Conservation (phyloP, 2,888 invertebrate species). For the Drosophila nr. perissopoda region DNA sequence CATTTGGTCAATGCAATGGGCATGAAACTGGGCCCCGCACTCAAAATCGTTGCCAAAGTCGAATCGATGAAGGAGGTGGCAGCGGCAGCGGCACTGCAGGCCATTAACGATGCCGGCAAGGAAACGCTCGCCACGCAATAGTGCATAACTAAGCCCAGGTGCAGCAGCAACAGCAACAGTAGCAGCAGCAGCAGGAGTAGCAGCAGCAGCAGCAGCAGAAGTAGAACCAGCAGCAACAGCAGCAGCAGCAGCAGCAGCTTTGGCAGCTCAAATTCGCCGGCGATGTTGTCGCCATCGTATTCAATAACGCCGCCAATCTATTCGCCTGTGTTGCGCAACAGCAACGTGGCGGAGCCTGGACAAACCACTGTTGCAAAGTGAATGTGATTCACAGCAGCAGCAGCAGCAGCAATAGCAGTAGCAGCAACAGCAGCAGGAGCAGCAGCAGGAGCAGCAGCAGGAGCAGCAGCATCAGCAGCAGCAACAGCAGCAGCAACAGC, state of each 20-base stretch:
- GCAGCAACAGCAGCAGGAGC: accelerated
- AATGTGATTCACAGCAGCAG: constrained; percentile 36
- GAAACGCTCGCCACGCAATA: constrained; percentile 56
- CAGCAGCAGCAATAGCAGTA: neutral
- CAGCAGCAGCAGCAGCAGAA: neutral
- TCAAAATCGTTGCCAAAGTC: constrained; percentile 97
- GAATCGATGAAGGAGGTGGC: constrained; percentile 88
- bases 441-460: too few relatives aligned
- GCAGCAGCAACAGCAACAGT: neutral
- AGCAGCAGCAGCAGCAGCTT: constrained; percentile 1
- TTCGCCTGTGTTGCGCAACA: constrained; percentile 46
- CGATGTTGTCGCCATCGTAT: constrained; percentile 45
- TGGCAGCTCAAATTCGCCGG: constrained; percentile 3
- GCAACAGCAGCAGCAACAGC: neutral
- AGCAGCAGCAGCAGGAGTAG: neutral
- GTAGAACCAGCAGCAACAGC: neutral
- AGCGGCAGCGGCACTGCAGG: constrained; percentile 48
- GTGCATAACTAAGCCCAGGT: constrained; percentile 27
- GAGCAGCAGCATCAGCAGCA: neutral
- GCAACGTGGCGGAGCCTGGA: constrained; percentile 2
- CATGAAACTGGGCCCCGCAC: constrained; percentile 97
- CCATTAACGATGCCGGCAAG: constrained; percentile 40
- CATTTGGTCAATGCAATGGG: constrained; percentile 97
- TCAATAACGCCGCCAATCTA: constrained; percentile 61
- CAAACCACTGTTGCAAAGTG: constrained; percentile 22